Evolutionary conservation across 2,797 vertebrate genomes (phyloP), one percentile per base, ranked within the genome.

Genomic region (Phylloscopus collybita): DNA sequence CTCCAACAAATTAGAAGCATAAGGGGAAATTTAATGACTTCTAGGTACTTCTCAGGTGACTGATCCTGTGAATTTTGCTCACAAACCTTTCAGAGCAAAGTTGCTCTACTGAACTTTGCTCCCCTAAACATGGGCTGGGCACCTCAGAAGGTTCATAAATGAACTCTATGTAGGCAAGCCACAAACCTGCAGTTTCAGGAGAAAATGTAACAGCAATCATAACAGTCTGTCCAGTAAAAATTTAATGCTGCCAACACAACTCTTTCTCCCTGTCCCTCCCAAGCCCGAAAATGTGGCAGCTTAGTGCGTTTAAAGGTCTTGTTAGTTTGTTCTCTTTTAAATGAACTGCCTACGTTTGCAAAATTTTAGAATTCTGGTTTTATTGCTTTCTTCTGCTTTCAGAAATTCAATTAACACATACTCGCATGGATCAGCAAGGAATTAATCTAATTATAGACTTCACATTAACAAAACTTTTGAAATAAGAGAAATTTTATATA

Each of bases 1-100:
- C 36, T 57, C 51, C 36, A 96, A 56, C 84, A 96, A 97, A 97
- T 97, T 56, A 91, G 95, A 97, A 97, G 92, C 93, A 71, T 73
- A 91, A 97, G 94, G 85, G 67, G 47, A 84, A 61, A 90, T 44
- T 92, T 88, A 84, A 90, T 6, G 74, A 92, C 80, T 47, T 78
- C 27, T 61, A 78, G n/a, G 53, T 82, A 80, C 54, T 78, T 79
- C 80, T 96, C 88, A 96, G 90, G 82, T 88, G 89, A 81, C 62
- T 81, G 66, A 81, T 72, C 70, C 81, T 53, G 90, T 1, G 10
- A 76, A 83, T 78, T 78, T 69, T 78, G 64, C 49, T 90, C 62
- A 59, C 44, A 82, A 86, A 44, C 27, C 71, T 76, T 95, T 80
- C 38, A 53, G 27, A 86, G 70, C 75, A 83, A 96, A 67, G 62